Evolutionary conservation across 2,113 vertebrate genomes (phyloP).

Genomic region (Numenius arquata): DNA sequence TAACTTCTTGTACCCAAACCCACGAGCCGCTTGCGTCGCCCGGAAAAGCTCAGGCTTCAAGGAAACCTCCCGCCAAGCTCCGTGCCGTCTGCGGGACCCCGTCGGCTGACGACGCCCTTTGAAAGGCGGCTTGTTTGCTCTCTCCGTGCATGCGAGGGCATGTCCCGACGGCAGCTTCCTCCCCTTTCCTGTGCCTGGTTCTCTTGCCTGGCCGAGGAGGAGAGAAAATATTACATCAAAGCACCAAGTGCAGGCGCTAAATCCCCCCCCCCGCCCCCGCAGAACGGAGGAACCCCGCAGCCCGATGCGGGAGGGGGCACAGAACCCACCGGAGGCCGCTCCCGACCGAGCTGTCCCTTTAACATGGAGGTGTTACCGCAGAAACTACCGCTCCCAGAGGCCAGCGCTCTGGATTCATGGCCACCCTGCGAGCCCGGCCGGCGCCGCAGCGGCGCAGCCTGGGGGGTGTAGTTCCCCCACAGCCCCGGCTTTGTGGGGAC

Average conservation of each 20-base stretch:
- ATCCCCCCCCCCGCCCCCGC: fast-evolving
- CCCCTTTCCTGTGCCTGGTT: fast-evolving
- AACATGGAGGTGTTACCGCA: neutral
- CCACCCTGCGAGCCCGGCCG: neutral
- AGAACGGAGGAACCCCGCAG: fast-evolving
- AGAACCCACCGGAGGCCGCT: neutral
- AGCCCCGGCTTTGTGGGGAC: neutral
- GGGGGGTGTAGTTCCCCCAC: neutral
- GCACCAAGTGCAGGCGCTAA: fast-evolving
- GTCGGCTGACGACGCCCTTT: fast-evolving
- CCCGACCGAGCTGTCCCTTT: neutral
- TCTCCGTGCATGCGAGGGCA: neutral
- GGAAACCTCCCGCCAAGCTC: neutral
- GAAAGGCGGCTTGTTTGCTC: neutral
- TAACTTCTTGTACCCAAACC: neutral
- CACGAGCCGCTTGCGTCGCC: no score
- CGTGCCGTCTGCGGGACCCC: fast-evolving
- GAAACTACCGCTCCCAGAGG: constrained; percentile 45
- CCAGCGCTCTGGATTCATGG: neutral
- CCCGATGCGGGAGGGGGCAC: neutral
- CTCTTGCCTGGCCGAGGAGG: neutral
- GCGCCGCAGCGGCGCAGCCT: neutral
- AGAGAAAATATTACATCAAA: neutral
- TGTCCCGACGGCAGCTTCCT: neutral
- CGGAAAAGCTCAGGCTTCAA: neutral